A percentile compares a stretch with the other conserved stretches of the same genome.
phyloP scores from a whole-genome alignment of 2,888 invertebrate genomes.

The Andrena hattorfiana region DNA sequence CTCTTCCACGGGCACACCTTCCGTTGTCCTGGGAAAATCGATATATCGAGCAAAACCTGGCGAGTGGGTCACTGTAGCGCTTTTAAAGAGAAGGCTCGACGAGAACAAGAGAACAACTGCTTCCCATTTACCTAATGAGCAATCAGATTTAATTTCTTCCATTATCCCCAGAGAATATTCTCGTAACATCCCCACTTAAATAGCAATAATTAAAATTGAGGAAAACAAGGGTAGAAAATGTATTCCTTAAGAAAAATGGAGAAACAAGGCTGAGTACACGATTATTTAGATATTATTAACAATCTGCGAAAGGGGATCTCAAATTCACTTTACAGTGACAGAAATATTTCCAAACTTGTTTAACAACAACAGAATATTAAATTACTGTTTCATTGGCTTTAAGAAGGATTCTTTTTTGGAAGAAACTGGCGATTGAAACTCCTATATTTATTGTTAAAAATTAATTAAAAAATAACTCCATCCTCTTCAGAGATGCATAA shows the following conservation, averaged over 20 bases:
- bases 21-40: slow-evolving; percentile 73
- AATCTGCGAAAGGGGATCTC: no score
- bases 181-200: not conserved
- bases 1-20: slow-evolving; percentile 57
- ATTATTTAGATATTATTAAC: not conserved
- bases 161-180: not conserved
- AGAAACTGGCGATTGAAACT: no score
- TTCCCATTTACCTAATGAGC: slow-evolving; percentile 44
- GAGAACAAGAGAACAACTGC: not conserved
- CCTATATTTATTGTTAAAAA: no score
- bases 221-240: not conserved
- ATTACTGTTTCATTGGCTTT: no score
- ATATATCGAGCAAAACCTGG: slow-evolving; percentile 79
- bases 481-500: no score
- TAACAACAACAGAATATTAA: no score
- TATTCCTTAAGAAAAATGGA: not conserved
- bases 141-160: slow-evolving; percentile 27
- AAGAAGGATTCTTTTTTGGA: no score
- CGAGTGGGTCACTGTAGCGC: slow-evolving; percentile 72
- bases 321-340: no score
- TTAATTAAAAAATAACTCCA: no score
- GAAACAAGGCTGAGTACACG: not conserved
- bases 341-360: no score
- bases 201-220: not conserved
- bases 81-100: slow-evolving; percentile 39